Base-by-base conservation (phyloP, 2,797 vertebrate species). In the Cyclura pinguis region DNA sequence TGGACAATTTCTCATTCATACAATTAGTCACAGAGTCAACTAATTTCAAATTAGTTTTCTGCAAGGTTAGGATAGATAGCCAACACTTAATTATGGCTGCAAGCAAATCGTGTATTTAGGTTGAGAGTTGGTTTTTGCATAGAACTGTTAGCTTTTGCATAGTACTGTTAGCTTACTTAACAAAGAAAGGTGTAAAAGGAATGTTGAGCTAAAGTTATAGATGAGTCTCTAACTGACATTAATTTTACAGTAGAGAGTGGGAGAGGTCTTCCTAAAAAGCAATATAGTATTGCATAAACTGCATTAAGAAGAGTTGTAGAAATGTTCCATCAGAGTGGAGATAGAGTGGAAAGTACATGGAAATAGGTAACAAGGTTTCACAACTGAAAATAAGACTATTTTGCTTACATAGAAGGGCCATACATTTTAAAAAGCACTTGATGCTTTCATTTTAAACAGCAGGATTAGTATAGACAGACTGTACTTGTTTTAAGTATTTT, bases 141-240 rank as follows among this genome's bases (percentile, higher is more conserved):
- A 57, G 50, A 16, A 16, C 32, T n/a, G 47, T n/a, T n/a, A n/a
- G n/a, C n/a, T n/a, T n/a, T n/a, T 57, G 52, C 5, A n/a, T 81
- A 35, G 52, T 13, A 16, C 29, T 64, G 13, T 67, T 85, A 69
- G 67, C 2, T 7, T 62, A 2, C 7, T 4, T 57, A 52, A 59
- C 52, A 38, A 55, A 72, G 14, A 69, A 22, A 42, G 6, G 69
- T 12, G 5, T 12, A 52, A 77, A 90, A 76, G 6, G 22, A 69
- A 7, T 81, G 38, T 2, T 38, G 0, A 84, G 78, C 52, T 55
- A 62, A 29, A 7, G 29, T 64, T 89, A 12, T 74, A 81, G 13
- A 22, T 89, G 84, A 82, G 69, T n/a, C 47, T 91, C 3, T 32
- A 91, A 73, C 42, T 91, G 74, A 91, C 81, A 52, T 87, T 91